phyloP scores from a whole-genome alignment of 1,140 invertebrate species.

The Metaphire vulgaris region DNA sequence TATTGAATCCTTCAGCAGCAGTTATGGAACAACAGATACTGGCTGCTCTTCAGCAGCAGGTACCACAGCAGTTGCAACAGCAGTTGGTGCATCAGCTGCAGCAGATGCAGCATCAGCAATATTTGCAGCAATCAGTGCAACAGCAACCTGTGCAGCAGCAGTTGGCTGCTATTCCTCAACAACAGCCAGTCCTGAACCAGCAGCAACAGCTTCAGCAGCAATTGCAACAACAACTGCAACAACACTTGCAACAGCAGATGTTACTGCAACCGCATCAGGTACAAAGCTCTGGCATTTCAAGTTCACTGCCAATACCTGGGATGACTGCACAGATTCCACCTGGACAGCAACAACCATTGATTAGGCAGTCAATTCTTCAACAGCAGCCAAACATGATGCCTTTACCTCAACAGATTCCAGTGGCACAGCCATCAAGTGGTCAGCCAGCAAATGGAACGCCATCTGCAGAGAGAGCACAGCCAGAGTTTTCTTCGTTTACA shows the following conservation, averaged over 20 bases:
- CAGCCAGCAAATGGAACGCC: neutral
- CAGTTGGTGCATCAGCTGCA: neutral
- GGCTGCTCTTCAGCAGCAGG: neutral
- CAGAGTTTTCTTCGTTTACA: neutral
- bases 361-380: neutral
- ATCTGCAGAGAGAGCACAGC: neutral
- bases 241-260: slow-evolving; percentile 2
- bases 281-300: too few species aligned
- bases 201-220: neutral
- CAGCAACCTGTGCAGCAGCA: neutral
- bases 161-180: neutral
- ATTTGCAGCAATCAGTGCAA: neutral
- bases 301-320: neutral
- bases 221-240: slow-evolving; percentile 9
- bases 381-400: neutral
- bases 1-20: neutral
- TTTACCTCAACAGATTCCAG: neutral
- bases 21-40: neutral
- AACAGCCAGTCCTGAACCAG: neutral
- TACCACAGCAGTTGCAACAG: neutral
- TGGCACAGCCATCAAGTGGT: too few species aligned
- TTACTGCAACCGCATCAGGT: slow-evolving; percentile 7
- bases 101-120: neutral
- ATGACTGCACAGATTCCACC: neutral
- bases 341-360: neutral